Conservation (phyloP, 1,140 invertebrate species). For the Bombus cullumanus region DNA sequence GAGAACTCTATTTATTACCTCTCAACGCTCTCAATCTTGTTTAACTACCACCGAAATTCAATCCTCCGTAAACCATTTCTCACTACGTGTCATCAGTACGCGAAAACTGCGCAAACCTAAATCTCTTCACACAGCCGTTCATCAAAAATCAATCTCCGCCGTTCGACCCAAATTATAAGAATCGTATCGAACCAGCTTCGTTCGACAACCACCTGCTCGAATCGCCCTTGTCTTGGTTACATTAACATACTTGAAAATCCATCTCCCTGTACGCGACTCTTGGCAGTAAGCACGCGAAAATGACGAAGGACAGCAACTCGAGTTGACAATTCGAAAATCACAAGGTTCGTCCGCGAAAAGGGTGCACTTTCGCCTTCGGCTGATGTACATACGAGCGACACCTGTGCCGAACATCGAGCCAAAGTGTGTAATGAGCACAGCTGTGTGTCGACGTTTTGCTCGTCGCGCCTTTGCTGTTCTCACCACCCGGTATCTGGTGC, state of each 20-base stretch:
- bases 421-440: slow-evolving; percentile 4
- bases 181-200: background rate
- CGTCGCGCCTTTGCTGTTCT: background rate
- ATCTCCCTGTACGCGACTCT: no score
- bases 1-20: no score
- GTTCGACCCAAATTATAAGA: background rate
- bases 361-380: slow-evolving; percentile 23
- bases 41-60: no score
- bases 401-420: background rate
- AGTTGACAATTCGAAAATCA: slow-evolving; percentile 47
- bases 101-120: background rate
- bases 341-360: slow-evolving; percentile 5
- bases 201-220: background rate
- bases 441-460: background rate
- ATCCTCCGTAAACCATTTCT: no score
- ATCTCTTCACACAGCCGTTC: background rate
- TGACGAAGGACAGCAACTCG: background rate
- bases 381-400: slow-evolving; percentile 21
- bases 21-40: no score
- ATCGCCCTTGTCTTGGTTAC: background rate
- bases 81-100: no score
- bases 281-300: slow-evolving; percentile 5
- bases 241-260: slow-evolving; percentile 29
- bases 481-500: no score
- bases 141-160: background rate